Conservation (phyloP, 2,888 invertebrate genomes). For the Leptothorax acervorum region DNA sequence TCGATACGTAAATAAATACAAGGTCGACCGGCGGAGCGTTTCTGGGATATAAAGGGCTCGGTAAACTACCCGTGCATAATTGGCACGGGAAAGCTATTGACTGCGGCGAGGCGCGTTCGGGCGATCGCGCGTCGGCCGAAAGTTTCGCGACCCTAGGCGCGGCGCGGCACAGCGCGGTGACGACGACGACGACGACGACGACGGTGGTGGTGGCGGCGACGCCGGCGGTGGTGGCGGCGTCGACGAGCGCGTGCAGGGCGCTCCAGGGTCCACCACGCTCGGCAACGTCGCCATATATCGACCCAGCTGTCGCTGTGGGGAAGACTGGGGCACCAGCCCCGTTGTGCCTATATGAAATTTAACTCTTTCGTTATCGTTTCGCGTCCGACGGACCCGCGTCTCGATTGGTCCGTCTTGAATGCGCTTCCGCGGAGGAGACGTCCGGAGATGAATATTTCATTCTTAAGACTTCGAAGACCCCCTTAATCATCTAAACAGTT, state of each 20-base stretch:
- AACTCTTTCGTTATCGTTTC: constrained; percentile 67
- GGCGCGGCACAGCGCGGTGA: background rate
- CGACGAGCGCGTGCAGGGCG: constrained; percentile 67
- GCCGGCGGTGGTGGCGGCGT: background rate
- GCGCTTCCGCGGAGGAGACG: background rate
- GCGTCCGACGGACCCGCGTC: background rate
- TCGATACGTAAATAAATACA: constrained; percentile 82
- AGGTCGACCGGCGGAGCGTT: constrained; percentile 78
- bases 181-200: background rate
- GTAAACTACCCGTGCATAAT: constrained; percentile 73
- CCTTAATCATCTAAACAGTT: background rate
- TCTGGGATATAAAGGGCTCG: constrained; percentile 77
- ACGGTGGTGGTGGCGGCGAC: background rate
- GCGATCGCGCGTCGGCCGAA: constrained; percentile 43
- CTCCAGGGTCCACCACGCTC: constrained; percentile 75
- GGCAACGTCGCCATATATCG: constrained; percentile 79
- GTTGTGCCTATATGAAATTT: constrained; percentile 67
- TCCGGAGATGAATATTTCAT: background rate
- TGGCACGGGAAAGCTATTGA: constrained; percentile 68
- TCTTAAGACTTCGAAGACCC: background rate
- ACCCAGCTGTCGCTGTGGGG: constrained; percentile 75
- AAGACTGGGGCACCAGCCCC: constrained; percentile 73
- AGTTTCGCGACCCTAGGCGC: constrained; percentile 41
- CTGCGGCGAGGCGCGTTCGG: constrained; percentile 13
- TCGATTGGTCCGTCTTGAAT: background rate